Percentiles rank a stretch among this genome's conserved stretches.
Evolutionary conservation across 2,113 vertebrate species (phyloP).

Genomic region (Heterotis niloticus): DNA sequence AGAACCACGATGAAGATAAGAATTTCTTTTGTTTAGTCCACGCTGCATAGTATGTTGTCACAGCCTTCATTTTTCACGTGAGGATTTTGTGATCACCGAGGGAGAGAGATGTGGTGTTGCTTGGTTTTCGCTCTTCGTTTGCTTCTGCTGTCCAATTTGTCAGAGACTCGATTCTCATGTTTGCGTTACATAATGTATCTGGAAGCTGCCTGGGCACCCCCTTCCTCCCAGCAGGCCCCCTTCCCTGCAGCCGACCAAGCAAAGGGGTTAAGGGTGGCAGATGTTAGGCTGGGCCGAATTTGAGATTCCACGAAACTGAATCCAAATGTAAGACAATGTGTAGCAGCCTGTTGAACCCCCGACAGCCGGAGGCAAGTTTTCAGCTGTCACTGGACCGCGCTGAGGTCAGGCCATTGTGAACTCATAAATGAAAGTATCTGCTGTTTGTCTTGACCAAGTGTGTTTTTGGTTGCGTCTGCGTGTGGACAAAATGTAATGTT

Average conservation of each 20-base stretch:
- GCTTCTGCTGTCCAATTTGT: not conserved
- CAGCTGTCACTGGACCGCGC: not conserved
- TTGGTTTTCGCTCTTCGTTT: not conserved
- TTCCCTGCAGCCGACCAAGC: not conserved
- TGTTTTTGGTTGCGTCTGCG: not conserved
- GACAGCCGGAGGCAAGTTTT: not conserved
- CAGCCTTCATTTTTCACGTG: no score
- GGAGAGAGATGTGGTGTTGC: no score
- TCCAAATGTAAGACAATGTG: not conserved
- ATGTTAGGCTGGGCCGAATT: conserved; percentile 19
- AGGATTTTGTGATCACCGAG: no score
- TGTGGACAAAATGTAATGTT: not conserved
- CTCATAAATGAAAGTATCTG: not conserved
- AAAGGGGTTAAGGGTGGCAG: conserved; percentile 17
- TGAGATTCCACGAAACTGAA: conserved; percentile 8
- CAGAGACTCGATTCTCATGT: not conserved
- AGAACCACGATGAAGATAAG: no score
- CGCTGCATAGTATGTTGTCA: no score
- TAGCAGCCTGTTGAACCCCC: not conserved
- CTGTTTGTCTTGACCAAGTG: not conserved
- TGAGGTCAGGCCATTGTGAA: not conserved
- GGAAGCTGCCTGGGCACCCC: not conserved
- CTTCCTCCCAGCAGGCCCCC: not conserved
- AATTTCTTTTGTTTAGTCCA: not conserved
- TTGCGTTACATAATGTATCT: not conserved